Conservation (phyloP, 2,888 invertebrate genomes). For the Torymus aiolomorphi region DNA sequence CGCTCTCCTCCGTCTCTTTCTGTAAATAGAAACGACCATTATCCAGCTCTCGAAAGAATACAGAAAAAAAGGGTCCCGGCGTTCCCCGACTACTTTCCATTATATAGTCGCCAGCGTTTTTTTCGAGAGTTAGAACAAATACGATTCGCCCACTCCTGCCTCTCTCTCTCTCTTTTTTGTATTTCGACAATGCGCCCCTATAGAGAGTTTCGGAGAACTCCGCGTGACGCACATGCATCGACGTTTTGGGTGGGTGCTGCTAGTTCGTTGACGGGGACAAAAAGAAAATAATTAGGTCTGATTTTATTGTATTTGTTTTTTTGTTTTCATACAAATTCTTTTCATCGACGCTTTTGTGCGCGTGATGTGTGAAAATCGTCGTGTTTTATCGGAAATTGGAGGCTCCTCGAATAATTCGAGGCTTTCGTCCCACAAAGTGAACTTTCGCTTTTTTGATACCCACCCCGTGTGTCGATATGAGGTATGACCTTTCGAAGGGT, state of each 20-base stretch:
- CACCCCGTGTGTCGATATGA: background rate
- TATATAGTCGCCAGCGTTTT: slow-evolving; percentile 25
- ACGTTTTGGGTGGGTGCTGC: too few relatives aligned
- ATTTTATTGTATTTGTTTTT: too few relatives aligned
- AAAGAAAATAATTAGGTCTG: too few relatives aligned
- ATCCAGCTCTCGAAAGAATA: background rate
- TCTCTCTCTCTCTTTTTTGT: background rate
- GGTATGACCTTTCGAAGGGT: slow-evolving; percentile 9
- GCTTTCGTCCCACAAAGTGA: slow-evolving; percentile 10
- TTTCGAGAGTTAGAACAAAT: slow-evolving; percentile 49
- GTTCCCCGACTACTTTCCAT: background rate
- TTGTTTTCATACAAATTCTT: background rate
- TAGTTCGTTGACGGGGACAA: too few relatives aligned
- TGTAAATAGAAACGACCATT: slow-evolving; percentile 34
- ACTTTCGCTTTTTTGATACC: too few relatives aligned
- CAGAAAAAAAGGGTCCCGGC: background rate
- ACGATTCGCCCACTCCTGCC: slow-evolving; percentile 6
- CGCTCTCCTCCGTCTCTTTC: background rate
- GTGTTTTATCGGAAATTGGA: slow-evolving; percentile 30
- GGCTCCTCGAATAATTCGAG: slow-evolving; percentile 40
- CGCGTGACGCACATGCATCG: too few relatives aligned
- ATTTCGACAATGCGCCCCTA: slow-evolving; percentile 27
- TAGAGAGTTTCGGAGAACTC: slow-evolving; percentile 7
- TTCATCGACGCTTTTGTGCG: slow-evolving; percentile 19
- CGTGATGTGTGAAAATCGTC: slow-evolving; percentile 31